A percentile compares a stretch with the other conserved stretches of the same genome.
Evolutionary conservation across 2,888 invertebrate species (phyloP).

Genomic region (Ferrisia virgata): DNA sequence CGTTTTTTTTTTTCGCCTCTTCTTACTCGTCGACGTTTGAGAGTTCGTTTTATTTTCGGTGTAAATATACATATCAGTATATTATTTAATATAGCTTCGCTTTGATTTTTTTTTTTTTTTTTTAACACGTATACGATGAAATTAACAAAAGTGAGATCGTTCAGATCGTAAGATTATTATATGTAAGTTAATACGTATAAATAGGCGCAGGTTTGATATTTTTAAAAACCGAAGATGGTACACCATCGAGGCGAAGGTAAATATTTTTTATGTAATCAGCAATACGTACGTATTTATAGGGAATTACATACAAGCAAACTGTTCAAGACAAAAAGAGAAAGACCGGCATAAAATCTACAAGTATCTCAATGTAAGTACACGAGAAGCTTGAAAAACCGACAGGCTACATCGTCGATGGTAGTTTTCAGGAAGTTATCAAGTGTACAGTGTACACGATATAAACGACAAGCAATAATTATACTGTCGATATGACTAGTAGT

Average conservation of each 20-base stretch:
- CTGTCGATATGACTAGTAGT: not conserved
- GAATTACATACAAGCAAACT: not conserved
- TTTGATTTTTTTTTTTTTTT: too few species aligned
- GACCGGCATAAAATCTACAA: not conserved
- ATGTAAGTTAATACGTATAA: too few species aligned
- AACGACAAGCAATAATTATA: not conserved
- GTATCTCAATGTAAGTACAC: not conserved
- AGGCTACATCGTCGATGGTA: not conserved
- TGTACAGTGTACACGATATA: not conserved
- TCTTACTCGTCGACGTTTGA: too few species aligned
- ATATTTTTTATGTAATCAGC: not conserved
- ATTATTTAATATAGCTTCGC: not conserved
- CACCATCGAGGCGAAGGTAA: too few species aligned
- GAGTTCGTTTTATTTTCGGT: not conserved
- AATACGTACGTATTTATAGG: not conserved
- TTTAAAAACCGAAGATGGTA: too few species aligned
- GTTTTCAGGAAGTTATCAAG: not conserved
- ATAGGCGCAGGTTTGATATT: too few species aligned
- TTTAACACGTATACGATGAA: too few species aligned
- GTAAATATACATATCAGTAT: not conserved
- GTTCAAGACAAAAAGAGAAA: not conserved
- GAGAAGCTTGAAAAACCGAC: not conserved
- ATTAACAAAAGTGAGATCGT: too few species aligned
- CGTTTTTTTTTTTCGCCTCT: not conserved
- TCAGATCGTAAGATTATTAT: too few species aligned